Percentiles rank a stretch among this genome's conserved stretches.
These are phyloP conservation scores for Zygaena filipendulae DNA, from an alignment of 2,888 invertebrate species.

Conservation along the genomic window DNA sequence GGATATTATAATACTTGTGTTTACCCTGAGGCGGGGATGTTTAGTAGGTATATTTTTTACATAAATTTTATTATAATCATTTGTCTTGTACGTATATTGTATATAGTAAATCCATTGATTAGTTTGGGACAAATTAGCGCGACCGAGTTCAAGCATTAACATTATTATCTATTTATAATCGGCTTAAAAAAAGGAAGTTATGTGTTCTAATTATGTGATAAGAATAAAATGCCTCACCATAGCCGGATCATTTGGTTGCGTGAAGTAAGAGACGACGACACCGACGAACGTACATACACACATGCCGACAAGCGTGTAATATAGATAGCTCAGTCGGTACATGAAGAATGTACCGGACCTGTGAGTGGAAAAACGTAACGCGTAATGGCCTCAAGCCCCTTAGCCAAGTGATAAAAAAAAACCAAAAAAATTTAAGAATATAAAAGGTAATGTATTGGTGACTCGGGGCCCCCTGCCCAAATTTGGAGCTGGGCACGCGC, in stretches of 20 bases:
- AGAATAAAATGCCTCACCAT: constrained; percentile 53
- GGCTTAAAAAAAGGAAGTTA: too few relatives aligned
- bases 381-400: constrained; percentile 1
- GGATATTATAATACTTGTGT: background rate
- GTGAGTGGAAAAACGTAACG: constrained; percentile 17
- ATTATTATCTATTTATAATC: too few relatives aligned
- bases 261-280: constrained; percentile 74
- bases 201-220: too few relatives aligned
- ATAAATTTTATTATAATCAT: too few relatives aligned
- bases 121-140: background rate
- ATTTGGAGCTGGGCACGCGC: too few relatives aligned
- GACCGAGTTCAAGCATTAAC: too few relatives aligned
- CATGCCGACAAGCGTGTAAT: constrained; percentile 80
- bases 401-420: too few relatives aligned
- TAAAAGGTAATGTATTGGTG: too few relatives aligned
- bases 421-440: too few relatives aligned
- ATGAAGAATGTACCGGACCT: constrained; percentile 72
- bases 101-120: too few relatives aligned
- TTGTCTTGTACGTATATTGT: too few relatives aligned
- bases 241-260: constrained; percentile 70
- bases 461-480: too few relatives aligned
- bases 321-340: constrained; percentile 80
- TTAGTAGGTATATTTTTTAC: background rate
- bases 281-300: constrained; percentile 73
- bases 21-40: background rate